A percentile compares a stretch with the other conserved stretches of the same genome.
These are phyloP conservation scores for Bellardia pandia DNA, from an alignment of 2,888 invertebrate genomes.

Conservation along the genomic window DNA sequence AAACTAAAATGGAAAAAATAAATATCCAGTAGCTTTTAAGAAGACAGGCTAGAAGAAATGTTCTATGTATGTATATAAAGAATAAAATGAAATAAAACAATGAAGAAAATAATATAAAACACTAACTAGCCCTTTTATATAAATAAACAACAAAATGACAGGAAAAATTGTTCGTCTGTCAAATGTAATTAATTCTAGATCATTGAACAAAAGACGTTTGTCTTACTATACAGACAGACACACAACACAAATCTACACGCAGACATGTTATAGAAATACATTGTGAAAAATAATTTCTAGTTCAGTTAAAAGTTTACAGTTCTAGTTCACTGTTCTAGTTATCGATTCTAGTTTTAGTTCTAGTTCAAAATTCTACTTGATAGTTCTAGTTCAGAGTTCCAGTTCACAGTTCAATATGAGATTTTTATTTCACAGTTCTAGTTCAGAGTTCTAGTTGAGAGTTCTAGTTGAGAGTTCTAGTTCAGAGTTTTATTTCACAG, in stretches of 20 bases:
- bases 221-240: conserved; percentile 46
- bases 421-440: too few species aligned
- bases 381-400: too few species aligned
- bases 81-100: conserved; percentile 41
- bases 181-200: conserved; percentile 73
- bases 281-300: background rate
- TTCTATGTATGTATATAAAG: background rate
- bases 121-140: conserved; percentile 65
- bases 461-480: too few species aligned
- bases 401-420: too few species aligned
- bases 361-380: too few species aligned
- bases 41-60: background rate
- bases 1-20: conserved; percentile 21
- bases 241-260: conserved; percentile 39
- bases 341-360: too few species aligned
- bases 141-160: conserved; percentile 61
- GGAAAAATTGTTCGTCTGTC: conserved; percentile 70
- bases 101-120: conserved; percentile 39
- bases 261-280: conserved; percentile 14
- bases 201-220: conserved; percentile 72
- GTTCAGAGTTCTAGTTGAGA: too few species aligned
- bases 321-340: too few species aligned
- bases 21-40: conserved; percentile 13
- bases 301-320: too few species aligned
- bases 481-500: too few species aligned